Conservation (phyloP, 2,797 vertebrate species). For the Smutsia temminckii region DNA sequence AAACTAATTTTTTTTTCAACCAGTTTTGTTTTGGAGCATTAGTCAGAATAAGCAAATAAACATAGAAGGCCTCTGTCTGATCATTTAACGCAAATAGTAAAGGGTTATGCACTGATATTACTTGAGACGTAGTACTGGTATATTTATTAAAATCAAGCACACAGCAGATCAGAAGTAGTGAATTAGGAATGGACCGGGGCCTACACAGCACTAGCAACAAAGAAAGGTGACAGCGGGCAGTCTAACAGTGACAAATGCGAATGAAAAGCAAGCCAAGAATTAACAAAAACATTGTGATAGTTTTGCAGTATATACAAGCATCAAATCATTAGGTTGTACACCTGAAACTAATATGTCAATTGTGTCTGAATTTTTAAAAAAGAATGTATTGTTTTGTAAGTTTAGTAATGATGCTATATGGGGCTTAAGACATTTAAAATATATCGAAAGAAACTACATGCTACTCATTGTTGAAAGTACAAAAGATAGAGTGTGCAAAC, state of each 20-base stretch:
- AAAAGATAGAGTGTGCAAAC: not conserved
- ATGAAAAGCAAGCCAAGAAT: not conserved
- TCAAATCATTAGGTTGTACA: not conserved
- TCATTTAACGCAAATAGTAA: not conserved
- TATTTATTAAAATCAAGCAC: not conserved
- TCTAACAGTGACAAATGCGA: not conserved
- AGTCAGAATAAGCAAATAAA: conserved; percentile 25
- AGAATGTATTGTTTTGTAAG: not conserved
- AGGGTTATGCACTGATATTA: not conserved
- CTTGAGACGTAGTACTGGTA: not conserved
- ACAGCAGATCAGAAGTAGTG: not conserved
- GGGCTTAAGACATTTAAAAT: not conserved
- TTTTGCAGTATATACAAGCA: not conserved
- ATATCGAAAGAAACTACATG: not conserved
- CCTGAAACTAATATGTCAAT: not conserved
- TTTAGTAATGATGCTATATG: not conserved
- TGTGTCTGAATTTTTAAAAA: not conserved
- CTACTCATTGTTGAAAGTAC: not conserved
- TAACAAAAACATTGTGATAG: not conserved
- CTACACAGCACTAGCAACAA: not conserved
- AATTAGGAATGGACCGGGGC: not conserved
- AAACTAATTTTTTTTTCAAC: not conserved
- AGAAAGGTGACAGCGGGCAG: not conserved
- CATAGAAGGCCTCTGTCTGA: not conserved
- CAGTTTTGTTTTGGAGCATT: not conserved